phyloP scores from a whole-genome alignment of 2,113 vertebrate species.

The Pluvialis apricaria region DNA sequence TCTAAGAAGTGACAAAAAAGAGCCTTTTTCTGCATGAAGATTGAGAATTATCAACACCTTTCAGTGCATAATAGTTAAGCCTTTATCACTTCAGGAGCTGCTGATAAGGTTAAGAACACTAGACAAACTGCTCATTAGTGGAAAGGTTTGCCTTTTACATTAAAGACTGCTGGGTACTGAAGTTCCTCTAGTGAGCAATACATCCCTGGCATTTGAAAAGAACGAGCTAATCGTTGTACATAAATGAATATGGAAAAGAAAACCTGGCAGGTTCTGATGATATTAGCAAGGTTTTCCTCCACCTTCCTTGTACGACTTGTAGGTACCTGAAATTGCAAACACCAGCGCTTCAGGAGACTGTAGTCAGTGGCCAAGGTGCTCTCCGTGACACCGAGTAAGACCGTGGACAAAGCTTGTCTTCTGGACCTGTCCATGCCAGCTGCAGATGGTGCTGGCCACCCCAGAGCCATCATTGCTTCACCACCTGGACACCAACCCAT shows the following conservation, averaged over 20 bases:
- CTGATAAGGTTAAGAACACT: slow-evolving; percentile 86
- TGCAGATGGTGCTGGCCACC: neutral
- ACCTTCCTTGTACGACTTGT: neutral
- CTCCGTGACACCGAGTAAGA: neutral
- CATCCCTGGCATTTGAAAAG: slow-evolving; percentile 80
- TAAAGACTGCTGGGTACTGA: slow-evolving; percentile 81
- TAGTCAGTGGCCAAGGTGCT: neutral
- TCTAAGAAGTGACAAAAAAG: slow-evolving; percentile 77
- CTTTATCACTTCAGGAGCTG: slow-evolving; percentile 83
- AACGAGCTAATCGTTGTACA: slow-evolving; percentile 68
- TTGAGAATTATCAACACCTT: slow-evolving; percentile 86
- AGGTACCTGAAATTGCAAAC: neutral
- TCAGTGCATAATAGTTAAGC: slow-evolving; percentile 81
- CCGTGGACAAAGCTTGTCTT: neutral
- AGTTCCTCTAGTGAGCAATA: slow-evolving; percentile 78
- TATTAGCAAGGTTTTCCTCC: slow-evolving; percentile 42
- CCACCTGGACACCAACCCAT: accelerated
- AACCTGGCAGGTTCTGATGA: slow-evolving; percentile 58
- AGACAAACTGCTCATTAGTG: slow-evolving; percentile 87
- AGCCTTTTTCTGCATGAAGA: slow-evolving; percentile 78
- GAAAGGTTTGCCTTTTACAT: slow-evolving; percentile 83
- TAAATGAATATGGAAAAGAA: slow-evolving; percentile 73
- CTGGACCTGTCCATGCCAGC: neutral
- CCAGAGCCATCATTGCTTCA: neutral
- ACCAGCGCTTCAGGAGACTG: neutral